Evolutionary conservation across 2,113 vertebrate genomes (phyloP), one percentile per base, ranked within the genome.

Genomic region (Nycticryphes semicollaris): DNA sequence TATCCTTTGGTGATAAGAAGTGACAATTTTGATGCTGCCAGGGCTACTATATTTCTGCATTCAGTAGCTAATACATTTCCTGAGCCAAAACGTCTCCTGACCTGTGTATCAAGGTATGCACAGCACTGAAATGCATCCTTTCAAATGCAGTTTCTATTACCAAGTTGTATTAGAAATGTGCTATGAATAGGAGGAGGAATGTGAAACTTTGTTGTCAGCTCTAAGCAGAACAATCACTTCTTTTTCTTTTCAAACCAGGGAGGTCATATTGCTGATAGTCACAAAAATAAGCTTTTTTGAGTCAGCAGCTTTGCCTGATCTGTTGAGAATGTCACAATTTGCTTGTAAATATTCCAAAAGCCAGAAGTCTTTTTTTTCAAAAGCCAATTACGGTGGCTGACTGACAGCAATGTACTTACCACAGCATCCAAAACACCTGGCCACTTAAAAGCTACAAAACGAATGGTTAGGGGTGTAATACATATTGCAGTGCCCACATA

Each of bases 291-390:
- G 67, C 63, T 94, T 77, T 85, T 87, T 77, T 0, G 9, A 89
- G 90, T 93, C 96, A 95, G 96, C 91, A 94, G 84, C 93, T 95
- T 91, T 81, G 84, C 67, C 82, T 77, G 82, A 90, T 96, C 89
- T 88, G 91, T 96, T 24, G 2, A 79, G 95, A 97, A 94, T 96
- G 91, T 91, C 95, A 97, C 93, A 87, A 69, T 87, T 91, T 63
- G 78, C 93, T 96, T 94, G 96, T 91, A 97, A 95, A 95, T 95
- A 94, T 90, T 86, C 84, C 24, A 31, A 50, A 94, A 92, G n/a
- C 28, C 80, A 85, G 84, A 87, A 94, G 66, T 16, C 84, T 91
- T 70, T 79, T 79, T 59, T 90, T 96, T 88, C 88, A 70, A 90
- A 91, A 95, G 64, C 91, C 96, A 95, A 91, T 97, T 97, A 96